Percentiles rank a stretch among this genome's conserved stretches.
Evolutionary conservation across 1,140 invertebrate genomes (phyloP).

Genomic region (Cardiocondyla obscurior): DNA sequence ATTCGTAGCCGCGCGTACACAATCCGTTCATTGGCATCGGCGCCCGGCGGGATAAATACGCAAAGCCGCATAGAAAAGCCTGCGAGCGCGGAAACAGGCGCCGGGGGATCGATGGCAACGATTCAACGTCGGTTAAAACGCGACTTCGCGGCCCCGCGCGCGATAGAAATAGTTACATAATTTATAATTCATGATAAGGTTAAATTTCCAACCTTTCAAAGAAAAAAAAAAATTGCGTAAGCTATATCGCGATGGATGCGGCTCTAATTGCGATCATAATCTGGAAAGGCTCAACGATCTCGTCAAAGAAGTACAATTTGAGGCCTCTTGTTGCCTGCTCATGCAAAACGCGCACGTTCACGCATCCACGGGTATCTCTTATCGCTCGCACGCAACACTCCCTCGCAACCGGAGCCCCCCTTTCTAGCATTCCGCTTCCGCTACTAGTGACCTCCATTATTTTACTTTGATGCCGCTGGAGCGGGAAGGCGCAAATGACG

Average conservation of each 20-base stretch:
- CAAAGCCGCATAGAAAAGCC: not conserved
- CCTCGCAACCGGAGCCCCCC: constrained; percentile 13
- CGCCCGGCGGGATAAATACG: not conserved
- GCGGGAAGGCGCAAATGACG: constrained; percentile 54
- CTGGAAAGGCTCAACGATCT: constrained; percentile 39
- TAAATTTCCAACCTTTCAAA: not conserved
- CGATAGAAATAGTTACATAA: not conserved
- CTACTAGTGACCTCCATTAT: constrained; percentile 56
- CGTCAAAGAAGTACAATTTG: constrained; percentile 2
- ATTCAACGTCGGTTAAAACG: not conserved
- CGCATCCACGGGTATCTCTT: constrained; percentile 36
- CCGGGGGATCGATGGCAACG: not conserved
- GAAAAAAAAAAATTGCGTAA: not conserved
- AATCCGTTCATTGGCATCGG: constrained; percentile 3
- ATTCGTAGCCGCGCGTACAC: not conserved
- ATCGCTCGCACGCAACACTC: constrained; percentile 48
- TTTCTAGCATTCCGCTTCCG: constrained; percentile 50
- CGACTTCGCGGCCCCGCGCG: no score
- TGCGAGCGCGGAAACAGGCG: not conserved
- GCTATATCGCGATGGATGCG: no score
- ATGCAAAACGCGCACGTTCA: constrained; percentile 31
- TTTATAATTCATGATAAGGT: not conserved
- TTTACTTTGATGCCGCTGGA: constrained; percentile 65
- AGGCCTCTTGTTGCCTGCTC: constrained; percentile 9
- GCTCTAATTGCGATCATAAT: constrained; percentile 25